These are phyloP conservation scores for Sinosuthora webbiana DNA, from an alignment of 2,113 vertebrate genomes.

Conservation along the genomic window DNA sequence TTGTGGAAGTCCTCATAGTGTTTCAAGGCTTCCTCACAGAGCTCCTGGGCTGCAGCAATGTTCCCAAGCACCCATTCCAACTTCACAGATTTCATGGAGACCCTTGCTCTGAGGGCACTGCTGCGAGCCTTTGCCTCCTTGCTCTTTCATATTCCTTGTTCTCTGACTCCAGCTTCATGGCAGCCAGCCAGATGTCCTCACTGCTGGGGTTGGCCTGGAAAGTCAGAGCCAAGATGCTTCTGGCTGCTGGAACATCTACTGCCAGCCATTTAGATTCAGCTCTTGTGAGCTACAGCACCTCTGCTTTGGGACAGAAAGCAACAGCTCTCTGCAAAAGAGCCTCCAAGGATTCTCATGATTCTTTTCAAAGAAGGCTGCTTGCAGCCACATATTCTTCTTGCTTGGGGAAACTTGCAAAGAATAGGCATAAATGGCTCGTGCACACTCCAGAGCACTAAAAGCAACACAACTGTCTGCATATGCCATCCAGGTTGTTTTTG, in stretches of 20 bases:
- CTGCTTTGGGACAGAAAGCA: constrained; percentile 91
- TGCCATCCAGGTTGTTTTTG: constrained; percentile 97
- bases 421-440: constrained; percentile 88
- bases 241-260: constrained; percentile 89
- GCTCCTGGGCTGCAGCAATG: constrained; percentile 85
- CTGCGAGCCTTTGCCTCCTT: constrained; percentile 90
- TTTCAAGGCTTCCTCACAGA: constrained; percentile 88
- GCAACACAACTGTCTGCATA: constrained; percentile 90
- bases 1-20: constrained; percentile 93
- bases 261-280: constrained; percentile 94
- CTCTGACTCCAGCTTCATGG: constrained; percentile 91
- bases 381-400: constrained; percentile 94
- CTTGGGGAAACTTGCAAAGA: constrained; percentile 91
- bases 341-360: constrained; percentile 91
- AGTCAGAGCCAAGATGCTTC: constrained; percentile 92
- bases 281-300: constrained; percentile 93
- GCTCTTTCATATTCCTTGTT: constrained; percentile 92
- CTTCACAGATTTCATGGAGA: constrained; percentile 96
- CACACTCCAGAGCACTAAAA: constrained; percentile 88
- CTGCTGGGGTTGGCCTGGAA: constrained; percentile 97
- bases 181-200: constrained; percentile 95
- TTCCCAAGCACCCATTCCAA: constrained; percentile 93
- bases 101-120: constrained; percentile 89
- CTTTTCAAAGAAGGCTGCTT: constrained; percentile 92
- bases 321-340: constrained; percentile 89